Evolutionary conservation across 1,140 invertebrate species (phyloP).

Genomic region (Melipona quadrifasciata): DNA sequence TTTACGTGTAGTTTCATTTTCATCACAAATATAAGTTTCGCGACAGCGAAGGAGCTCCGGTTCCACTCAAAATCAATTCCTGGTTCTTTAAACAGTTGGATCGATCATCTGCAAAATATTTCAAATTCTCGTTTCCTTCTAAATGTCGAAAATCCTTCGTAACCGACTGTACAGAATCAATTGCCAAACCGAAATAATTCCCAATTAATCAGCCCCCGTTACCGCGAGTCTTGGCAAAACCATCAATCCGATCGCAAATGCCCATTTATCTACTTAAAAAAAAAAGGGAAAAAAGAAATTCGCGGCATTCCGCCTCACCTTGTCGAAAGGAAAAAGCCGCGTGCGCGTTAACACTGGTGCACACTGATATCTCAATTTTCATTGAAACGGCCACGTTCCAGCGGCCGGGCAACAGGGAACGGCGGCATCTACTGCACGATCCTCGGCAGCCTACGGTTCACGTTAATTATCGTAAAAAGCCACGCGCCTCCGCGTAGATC

Average conservation of each 20-base stretch:
- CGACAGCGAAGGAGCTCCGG: too few relatives aligned
- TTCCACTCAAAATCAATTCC: too few relatives aligned
- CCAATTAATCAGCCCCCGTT: not conserved
- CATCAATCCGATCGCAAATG: not conserved
- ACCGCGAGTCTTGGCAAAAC: not conserved
- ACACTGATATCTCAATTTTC: constrained; percentile 21
- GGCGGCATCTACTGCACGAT: constrained; percentile 1
- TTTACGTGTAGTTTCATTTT: not conserved
- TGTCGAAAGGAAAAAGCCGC: not conserved
- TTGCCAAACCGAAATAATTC: too few relatives aligned
- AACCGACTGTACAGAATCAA: too few relatives aligned
- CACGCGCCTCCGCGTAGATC: constrained; percentile 27
- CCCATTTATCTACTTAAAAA: not conserved
- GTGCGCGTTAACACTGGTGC: not conserved
- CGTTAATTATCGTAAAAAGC: constrained; percentile 42
- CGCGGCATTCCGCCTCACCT: not conserved
- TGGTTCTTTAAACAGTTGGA: too few relatives aligned
- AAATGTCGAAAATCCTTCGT: too few relatives aligned
- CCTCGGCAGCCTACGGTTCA: not conserved
- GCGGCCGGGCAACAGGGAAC: not conserved
- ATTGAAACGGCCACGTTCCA: not conserved
- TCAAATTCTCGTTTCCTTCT: too few relatives aligned
- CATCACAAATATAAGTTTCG: too few relatives aligned
- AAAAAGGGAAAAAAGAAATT: not conserved
- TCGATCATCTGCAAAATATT: too few relatives aligned